phyloP scores from a whole-genome alignment of 2,113 vertebrate species.

The Sardina pilchardus region DNA sequence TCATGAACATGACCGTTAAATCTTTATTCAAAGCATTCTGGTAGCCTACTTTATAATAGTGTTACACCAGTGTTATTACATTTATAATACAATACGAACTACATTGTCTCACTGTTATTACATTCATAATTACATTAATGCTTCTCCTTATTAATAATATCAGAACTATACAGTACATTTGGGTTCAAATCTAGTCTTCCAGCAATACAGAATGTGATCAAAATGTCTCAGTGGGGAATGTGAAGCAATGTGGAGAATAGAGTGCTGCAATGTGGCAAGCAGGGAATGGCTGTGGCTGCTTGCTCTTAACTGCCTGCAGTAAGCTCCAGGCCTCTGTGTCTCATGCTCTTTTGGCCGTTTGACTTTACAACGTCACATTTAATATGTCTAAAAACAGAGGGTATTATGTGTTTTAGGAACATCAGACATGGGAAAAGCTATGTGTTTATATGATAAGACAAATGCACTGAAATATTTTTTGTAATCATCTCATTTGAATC shows the following conservation, averaged over 20 bases:
- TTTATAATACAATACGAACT: not conserved
- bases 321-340: not conserved
- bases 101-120: not conserved
- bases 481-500: not conserved
- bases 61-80: slow-evolving; percentile 8
- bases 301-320: not conserved
- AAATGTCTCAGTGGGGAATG: too few species aligned
- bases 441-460: not conserved
- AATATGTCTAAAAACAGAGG: not conserved
- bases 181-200: too few species aligned
- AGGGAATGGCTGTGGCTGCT: not conserved
- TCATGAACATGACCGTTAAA: not conserved
- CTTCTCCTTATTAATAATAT: too few species aligned
- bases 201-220: too few species aligned
- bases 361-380: not conserved
- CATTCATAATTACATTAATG: too few species aligned
- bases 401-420: not conserved
- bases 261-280: not conserved
- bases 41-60: not conserved
- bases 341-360: not conserved
- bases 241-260: not conserved
- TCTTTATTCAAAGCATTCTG: not conserved
- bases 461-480: too few species aligned
- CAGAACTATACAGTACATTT: too few species aligned
- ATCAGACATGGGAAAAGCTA: not conserved